These are phyloP conservation scores for Himantopus leucocephalus DNA, from an alignment of 2,113 vertebrate species.

Conservation along the genomic window DNA sequence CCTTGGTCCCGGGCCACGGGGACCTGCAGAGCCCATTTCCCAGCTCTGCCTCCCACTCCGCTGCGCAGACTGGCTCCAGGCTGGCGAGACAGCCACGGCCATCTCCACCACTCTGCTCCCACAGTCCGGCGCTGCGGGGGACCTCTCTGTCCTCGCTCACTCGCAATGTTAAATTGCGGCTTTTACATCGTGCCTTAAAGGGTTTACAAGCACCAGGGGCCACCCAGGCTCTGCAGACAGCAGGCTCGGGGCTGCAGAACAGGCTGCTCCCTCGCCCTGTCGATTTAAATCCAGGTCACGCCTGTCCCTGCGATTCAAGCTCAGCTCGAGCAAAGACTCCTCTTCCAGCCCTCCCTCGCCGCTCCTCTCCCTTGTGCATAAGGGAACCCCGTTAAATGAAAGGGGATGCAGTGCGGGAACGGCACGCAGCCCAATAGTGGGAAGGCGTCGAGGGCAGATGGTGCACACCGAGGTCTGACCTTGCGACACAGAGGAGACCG, in stretches of 20 bases:
- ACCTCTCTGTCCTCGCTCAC: neutral
- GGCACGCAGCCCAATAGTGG: rapidly evolving
- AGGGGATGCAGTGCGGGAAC: neutral
- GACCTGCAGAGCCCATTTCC: neutral
- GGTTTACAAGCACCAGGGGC: conserved; percentile 60
- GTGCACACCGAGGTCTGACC: conserved; percentile 15
- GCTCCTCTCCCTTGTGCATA: neutral
- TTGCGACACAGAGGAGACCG: neutral
- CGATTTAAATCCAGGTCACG: conserved; percentile 38
- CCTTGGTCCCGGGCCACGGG: neutral
- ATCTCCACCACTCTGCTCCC: neutral
- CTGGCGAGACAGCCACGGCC: neutral
- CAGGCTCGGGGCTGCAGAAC: neutral
- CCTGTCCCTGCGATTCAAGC: conserved; percentile 12
- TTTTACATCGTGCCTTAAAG: conserved; percentile 29
- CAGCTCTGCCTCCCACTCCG: neutral
- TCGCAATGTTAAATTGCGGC: neutral
- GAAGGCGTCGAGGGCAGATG: neutral
- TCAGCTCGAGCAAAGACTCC: neutral
- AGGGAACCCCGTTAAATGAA: neutral
- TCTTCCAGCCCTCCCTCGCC: neutral
- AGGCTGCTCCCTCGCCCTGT: neutral
- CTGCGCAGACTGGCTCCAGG: neutral
- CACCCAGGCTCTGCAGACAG: conserved; percentile 34
- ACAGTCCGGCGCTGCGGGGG: rapidly evolving